These are phyloP conservation scores for Ptilodon capucinus DNA, from an alignment of 2,888 invertebrate genomes.

Conservation along the genomic window DNA sequence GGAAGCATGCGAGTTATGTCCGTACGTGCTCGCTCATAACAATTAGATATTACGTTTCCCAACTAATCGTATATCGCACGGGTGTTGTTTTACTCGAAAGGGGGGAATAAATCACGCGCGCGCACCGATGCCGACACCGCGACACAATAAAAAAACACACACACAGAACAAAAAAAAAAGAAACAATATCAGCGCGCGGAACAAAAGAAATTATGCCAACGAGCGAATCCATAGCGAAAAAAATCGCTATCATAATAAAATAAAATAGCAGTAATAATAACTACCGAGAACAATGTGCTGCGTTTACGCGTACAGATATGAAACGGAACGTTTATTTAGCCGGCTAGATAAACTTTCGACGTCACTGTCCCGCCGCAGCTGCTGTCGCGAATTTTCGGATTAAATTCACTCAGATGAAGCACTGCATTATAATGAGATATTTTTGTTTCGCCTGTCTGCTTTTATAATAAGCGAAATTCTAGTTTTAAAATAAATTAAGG, in stretches of 20 bases:
- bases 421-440: constrained; percentile 71
- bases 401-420: constrained; percentile 65
- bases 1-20: constrained; percentile 77
- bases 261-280: constrained; percentile 77
- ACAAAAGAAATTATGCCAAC: constrained; percentile 80
- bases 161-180: constrained; percentile 68
- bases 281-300: constrained; percentile 69
- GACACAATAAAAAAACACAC: constrained; percentile 67
- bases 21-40: constrained; percentile 80
- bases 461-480: constrained; percentile 49
- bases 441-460: constrained; percentile 61
- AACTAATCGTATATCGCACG: constrained; percentile 80
- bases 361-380: constrained; percentile 52
- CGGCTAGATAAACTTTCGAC: constrained; percentile 68
- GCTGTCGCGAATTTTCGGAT: constrained; percentile 71
- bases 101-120: constrained; percentile 78
- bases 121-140: constrained; percentile 65
- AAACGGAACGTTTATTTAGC: constrained; percentile 71
- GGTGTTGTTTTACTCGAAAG: constrained; percentile 80
- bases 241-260: constrained; percentile 80
- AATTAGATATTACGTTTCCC: constrained; percentile 80
- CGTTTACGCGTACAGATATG: constrained; percentile 64
- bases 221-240: constrained; percentile 72
- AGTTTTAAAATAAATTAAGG: constrained; percentile 32
- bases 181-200: constrained; percentile 76